A percentile compares a stretch with the other conserved stretches of the same genome.
phyloP scores from a whole-genome alignment of 2,113 vertebrate species.

The Grantiella picta region DNA sequence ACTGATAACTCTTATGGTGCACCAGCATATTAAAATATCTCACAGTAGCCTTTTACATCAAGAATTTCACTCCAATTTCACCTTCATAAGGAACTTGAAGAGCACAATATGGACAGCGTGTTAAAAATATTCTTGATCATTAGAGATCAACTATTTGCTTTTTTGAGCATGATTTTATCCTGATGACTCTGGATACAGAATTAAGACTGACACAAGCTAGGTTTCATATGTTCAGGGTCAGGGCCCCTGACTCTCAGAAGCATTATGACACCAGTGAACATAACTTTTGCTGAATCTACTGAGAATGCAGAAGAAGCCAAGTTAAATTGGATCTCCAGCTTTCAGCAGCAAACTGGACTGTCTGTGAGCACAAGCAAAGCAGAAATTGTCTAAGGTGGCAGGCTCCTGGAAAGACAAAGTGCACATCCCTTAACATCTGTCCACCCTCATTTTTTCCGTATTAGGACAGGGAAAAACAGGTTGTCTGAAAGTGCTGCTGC shows the following conservation, averaged over 20 bases:
- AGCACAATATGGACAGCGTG: background rate
- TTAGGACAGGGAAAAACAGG: constrained; percentile 23
- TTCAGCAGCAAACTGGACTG: background rate
- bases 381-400: background rate
- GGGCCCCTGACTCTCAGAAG: background rate
- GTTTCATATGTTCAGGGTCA: background rate
- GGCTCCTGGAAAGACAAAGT: background rate
- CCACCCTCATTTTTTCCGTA: background rate
- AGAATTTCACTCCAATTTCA: background rate
- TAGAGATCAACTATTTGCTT: background rate
- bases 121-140: background rate
- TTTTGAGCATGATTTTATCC: background rate
- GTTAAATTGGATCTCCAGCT: background rate
- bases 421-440: background rate
- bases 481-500: constrained; percentile 29
- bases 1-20: background rate
- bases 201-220: background rate
- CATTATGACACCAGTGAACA: background rate
- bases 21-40: background rate
- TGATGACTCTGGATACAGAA: background rate
- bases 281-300: background rate
- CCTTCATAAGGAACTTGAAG: background rate
- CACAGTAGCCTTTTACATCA: background rate
- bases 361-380: background rate
- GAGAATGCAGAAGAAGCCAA: background rate